Conservation (phyloP, 2,797 vertebrate species). For the Hydrocynus forskahlii region DNA sequence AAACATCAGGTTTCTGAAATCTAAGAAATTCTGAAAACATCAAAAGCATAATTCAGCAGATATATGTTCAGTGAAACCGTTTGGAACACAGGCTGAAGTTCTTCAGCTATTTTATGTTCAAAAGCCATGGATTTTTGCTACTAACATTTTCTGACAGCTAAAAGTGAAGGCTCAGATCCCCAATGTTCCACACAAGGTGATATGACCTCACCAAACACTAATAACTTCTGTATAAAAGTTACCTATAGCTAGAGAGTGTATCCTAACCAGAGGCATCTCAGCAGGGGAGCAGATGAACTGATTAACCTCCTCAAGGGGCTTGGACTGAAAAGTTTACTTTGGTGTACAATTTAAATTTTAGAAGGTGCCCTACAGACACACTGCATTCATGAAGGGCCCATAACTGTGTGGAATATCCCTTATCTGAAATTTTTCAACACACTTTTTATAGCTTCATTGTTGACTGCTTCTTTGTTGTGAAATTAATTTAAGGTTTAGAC, state of each 20-base stretch:
- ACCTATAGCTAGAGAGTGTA: slow-evolving; percentile 1
- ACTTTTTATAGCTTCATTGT: not conserved
- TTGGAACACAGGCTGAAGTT: not conserved
- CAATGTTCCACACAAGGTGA: not conserved
- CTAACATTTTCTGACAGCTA: not conserved
- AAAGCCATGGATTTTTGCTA: not conserved
- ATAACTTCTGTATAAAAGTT: not conserved
- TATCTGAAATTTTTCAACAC: not conserved
- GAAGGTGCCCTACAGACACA: not conserved
- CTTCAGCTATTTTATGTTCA: not conserved
- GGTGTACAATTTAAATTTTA: not conserved
- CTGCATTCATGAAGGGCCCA: not conserved
- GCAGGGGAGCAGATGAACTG: not conserved
- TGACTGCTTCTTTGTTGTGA: too few relatives aligned
- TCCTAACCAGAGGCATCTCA: not conserved
- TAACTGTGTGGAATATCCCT: not conserved
- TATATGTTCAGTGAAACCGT: not conserved
- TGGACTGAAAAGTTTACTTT: not conserved
- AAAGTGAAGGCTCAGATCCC: not conserved
- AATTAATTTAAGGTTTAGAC: too few relatives aligned
- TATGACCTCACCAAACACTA: not conserved
- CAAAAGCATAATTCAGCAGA: slow-evolving; percentile 3
- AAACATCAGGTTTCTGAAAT: not conserved
- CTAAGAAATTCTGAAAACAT: not conserved
- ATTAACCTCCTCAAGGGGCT: not conserved